A percentile compares a stretch with the other conserved stretches of the same genome.
These are phyloP conservation scores for Hypena proboscidalis DNA, from an alignment of 2,888 invertebrate species.

Conservation along the genomic window DNA sequence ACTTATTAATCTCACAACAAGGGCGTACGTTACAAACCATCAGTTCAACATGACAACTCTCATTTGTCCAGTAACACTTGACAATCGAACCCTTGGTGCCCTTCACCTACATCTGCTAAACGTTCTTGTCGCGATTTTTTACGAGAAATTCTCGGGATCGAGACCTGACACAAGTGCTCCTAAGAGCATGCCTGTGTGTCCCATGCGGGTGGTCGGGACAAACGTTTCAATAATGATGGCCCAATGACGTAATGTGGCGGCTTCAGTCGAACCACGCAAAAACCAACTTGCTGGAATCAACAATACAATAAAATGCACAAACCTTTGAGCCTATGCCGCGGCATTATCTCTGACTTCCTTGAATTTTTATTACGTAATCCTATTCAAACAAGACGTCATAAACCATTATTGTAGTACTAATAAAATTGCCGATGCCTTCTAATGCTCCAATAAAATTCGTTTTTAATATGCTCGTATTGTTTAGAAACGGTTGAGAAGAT, in stretches of 20 bases:
- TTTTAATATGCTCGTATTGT: constrained; percentile 12
- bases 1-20: too few relatives aligned
- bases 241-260: constrained; percentile 67
- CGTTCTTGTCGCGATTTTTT: constrained; percentile 21
- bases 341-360: constrained; percentile 54
- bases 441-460: constrained; percentile 40
- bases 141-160: constrained; percentile 28
- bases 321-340: constrained; percentile 30
- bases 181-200: constrained; percentile 64
- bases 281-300: constrained; percentile 67
- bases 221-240: constrained; percentile 73
- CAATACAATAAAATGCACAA: constrained; percentile 64
- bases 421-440: constrained; percentile 47
- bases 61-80: constrained; percentile 14
- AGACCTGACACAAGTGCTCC: constrained; percentile 45
- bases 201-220: constrained; percentile 71
- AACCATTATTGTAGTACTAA: constrained; percentile 58
- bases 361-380: constrained; percentile 63
- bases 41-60: constrained; percentile 5
- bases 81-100: constrained; percentile 12
- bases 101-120: constrained; percentile 35
- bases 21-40: too few relatives aligned
- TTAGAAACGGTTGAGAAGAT: constrained; percentile 16
- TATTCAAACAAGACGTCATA: constrained; percentile 56
- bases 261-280: constrained; percentile 62